Conservation (phyloP, 2,888 invertebrate genomes). For the Cataglyphis rosenhaueri region DNA sequence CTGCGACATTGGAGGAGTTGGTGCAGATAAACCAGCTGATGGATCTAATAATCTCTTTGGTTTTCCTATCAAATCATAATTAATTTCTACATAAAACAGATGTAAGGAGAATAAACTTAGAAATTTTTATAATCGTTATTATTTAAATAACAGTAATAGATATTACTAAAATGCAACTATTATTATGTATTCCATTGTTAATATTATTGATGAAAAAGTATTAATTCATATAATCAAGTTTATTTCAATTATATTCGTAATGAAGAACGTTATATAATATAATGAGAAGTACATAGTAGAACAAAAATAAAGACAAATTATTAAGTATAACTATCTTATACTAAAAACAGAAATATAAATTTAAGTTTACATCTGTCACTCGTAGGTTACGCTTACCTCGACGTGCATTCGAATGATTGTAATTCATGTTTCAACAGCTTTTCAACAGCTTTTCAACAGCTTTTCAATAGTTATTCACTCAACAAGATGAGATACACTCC, state of each 20-base stretch:
- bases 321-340: neutral
- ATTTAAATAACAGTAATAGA: neutral
- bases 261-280: neutral
- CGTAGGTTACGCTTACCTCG: slow-evolving; percentile 77
- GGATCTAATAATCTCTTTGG: slow-evolving; percentile 83
- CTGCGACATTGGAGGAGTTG: slow-evolving; percentile 73
- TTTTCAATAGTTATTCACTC: neutral
- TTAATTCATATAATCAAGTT: neutral
- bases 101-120: slow-evolving; percentile 1
- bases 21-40: slow-evolving; percentile 77
- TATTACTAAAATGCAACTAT: neutral
- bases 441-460: neutral
- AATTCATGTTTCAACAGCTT: slow-evolving; percentile 78
- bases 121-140: neutral
- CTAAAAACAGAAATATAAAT: neutral
- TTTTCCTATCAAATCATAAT: slow-evolving; percentile 76
- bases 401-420: slow-evolving; percentile 81
- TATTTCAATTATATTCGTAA: neutral
- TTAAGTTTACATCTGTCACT: slow-evolving; percentile 32
- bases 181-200: neutral
- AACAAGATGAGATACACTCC: slow-evolving; percentile 3
- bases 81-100: neutral
- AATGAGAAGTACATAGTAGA: neutral
- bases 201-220: neutral
- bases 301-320: neutral